These are phyloP conservation scores for Rhegmatorhina hoffmannsi DNA, from an alignment of 2,113 vertebrate genomes.

Conservation along the genomic window DNA sequence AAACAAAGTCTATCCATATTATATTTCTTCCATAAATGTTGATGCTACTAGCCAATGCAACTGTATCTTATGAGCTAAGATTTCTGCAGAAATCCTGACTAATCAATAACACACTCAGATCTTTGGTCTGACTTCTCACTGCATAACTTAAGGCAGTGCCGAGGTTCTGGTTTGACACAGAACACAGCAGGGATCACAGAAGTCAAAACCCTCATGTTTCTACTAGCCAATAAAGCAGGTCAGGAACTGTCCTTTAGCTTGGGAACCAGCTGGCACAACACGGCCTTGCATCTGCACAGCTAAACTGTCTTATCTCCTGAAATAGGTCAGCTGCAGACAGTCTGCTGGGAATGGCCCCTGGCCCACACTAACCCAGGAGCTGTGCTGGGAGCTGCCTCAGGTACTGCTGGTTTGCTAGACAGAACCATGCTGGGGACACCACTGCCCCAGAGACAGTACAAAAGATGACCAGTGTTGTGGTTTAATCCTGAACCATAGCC, in stretches of 20 bases:
- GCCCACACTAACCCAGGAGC: background rate
- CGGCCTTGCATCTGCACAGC: accelerated
- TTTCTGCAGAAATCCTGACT: background rate
- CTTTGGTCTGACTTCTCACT: background rate
- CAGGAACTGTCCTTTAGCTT: background rate
- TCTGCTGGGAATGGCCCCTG: background rate
- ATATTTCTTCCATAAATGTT: background rate
- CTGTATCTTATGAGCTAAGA: background rate
- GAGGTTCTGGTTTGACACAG: background rate
- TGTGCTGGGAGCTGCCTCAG: background rate
- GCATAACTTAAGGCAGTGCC: background rate
- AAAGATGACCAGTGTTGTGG: background rate
- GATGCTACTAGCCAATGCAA: background rate
- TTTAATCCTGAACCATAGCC: background rate
- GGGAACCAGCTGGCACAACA: background rate
- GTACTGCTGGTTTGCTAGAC: background rate
- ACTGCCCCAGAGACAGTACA: background rate
- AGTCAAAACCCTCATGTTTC: background rate
- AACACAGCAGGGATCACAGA: background rate
- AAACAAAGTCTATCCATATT: background rate
- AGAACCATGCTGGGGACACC: background rate
- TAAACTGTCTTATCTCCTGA: background rate
- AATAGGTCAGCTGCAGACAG: background rate
- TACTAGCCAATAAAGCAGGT: slow-evolving; percentile 25
- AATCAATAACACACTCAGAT: background rate